Base-by-base conservation (phyloP, 2,113 vertebrate species). In the Halichoerus grypus region DNA sequence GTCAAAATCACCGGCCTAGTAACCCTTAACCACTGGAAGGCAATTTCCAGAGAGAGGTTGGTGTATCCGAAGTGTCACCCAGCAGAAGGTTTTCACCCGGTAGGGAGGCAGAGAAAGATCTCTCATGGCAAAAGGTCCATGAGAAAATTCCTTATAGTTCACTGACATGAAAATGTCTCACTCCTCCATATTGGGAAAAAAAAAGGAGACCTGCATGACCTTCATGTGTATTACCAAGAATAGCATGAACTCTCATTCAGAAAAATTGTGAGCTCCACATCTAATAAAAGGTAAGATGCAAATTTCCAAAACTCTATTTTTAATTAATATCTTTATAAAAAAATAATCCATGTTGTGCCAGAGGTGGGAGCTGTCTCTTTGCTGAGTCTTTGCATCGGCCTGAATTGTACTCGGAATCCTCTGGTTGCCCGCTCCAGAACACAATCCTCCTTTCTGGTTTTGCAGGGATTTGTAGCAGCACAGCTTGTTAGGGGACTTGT, bases 401-500 rank as follows among this genome's bases (percentile, higher is more conserved):
- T 3, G 26, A 46, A 9, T 1, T 15, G 10, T n/a, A 1, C n/a
- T 46, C 33, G n/a, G 21, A n/a, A 46, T 67, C 42, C 42, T 84
- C 42, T 4, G 53, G 28, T 24, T 0, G 33, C 7, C 5, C 3
- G 31, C 61, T 51, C 1, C 0, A 53, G 61, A 42, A 57, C 18
- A 1, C 18, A 24, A 28, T 2, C 87, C 36, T 65, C 21, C 19
- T 4, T 18, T 69, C 63, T 53, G 85, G 31, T 77, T 16, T 69
- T 15, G 21, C 28, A 22, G 86, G 79, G 51, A 5, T 31, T 39
- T 33, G 28, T 16, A 18, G 80, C 0, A 11, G 57, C 11, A 18
- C 16, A 59, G 55, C 83, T 97, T 51, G 15, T 91, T 76, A 95
- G 74, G 71, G 46, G 71, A 5, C 71, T 72, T 55, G 61, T 28